phyloP scores from a whole-genome alignment of 2,797 vertebrate species.

The Lerista edwardsae region DNA sequence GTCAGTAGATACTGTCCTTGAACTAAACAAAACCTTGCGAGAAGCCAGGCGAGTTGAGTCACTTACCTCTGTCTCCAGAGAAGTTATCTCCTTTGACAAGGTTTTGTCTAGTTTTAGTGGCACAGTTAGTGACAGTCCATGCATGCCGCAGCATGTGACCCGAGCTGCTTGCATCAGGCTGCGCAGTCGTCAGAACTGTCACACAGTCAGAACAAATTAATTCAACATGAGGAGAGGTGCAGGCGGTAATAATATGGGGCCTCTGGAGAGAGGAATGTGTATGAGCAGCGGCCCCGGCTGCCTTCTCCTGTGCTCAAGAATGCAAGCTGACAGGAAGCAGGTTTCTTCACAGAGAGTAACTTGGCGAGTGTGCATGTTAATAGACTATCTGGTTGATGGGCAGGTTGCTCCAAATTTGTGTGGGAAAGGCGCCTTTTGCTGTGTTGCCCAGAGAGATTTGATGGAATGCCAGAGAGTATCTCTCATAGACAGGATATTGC shows the following conservation, averaged over 20 bases:
- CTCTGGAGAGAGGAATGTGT: conserved; percentile 75
- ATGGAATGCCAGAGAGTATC: not conserved
- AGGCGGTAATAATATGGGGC: conserved; percentile 71
- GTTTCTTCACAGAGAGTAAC: conserved; percentile 44
- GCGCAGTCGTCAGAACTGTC: conserved; percentile 74
- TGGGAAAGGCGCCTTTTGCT: conserved; percentile 19
- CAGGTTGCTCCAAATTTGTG: conserved; percentile 5
- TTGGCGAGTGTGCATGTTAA: conserved; percentile 40
- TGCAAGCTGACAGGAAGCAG: conserved; percentile 61
- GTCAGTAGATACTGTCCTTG: conserved; percentile 71
- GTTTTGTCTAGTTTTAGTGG: conserved; percentile 73
- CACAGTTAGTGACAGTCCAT: conserved; percentile 73
- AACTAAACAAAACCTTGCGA: conserved; percentile 71
- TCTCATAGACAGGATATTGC: accelerated
- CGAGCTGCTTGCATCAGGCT: conserved; percentile 54
- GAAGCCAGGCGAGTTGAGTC: conserved; percentile 56
- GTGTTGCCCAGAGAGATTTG: not conserved
- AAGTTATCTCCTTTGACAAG: conserved; percentile 76
- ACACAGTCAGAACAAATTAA: conserved; percentile 82
- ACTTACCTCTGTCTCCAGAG: conserved; percentile 73
- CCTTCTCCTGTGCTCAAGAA: conserved; percentile 42
- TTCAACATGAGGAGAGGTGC: conserved; percentile 70
- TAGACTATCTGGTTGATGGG: conserved; percentile 43
- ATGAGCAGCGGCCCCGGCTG: conserved; percentile 51
- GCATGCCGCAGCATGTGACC: conserved; percentile 73